A percentile compares a stretch with the other conserved stretches of the same genome.
Conservation (phyloP, 2,888 invertebrate species). For the Tenthredo mesomela region DNA sequence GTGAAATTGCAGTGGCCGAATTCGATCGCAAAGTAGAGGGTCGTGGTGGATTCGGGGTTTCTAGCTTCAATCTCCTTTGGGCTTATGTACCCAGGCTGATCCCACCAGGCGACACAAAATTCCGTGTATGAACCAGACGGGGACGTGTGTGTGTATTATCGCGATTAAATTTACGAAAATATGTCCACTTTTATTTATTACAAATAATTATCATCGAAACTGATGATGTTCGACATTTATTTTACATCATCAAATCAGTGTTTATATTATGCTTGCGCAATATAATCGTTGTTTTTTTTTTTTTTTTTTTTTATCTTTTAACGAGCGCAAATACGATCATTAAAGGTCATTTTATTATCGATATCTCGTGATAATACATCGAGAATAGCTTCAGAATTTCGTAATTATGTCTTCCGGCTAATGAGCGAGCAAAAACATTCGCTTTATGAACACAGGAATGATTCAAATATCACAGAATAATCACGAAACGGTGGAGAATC, state of each 20-base stretch:
- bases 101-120: not conserved
- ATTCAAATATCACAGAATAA: not conserved
- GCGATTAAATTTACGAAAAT: not conserved
- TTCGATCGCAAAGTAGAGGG: not conserved
- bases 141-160: not conserved
- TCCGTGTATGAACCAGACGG: not conserved
- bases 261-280: not conserved
- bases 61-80: not conserved
- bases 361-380: not conserved
- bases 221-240: not conserved
- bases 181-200: not conserved
- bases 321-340: too few relatives aligned
- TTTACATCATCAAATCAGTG: not conserved
- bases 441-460: not conserved
- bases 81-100: too few relatives aligned
- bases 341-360: not conserved
- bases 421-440: not conserved
- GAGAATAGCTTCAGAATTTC: not conserved
- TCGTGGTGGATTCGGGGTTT: not conserved
- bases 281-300: not conserved
- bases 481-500: not conserved
- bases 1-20: constrained; percentile 6
- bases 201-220: not conserved
- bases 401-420: not conserved
- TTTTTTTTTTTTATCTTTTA: not conserved